These are phyloP conservation scores for Amorpha juglandis DNA, from an alignment of 2,888 invertebrate species.

Conservation along the genomic window DNA sequence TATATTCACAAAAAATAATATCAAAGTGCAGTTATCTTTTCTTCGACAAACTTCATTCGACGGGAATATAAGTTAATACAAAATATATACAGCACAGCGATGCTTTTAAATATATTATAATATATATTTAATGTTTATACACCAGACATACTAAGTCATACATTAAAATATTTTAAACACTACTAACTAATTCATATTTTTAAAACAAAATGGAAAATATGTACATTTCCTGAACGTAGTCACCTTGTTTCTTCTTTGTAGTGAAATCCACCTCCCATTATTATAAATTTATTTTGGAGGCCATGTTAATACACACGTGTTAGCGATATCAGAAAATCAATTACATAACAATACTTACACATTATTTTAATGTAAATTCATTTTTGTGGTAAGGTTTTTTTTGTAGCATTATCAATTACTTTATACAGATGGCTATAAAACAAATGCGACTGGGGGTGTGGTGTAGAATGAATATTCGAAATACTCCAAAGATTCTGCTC, in stretches of 20 bases:
- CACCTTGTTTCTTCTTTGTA: slow-evolving; percentile 9
- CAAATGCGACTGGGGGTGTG: not conserved
- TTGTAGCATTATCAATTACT: not conserved
- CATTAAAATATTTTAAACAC: too few relatives aligned
- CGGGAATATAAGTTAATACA: too few relatives aligned
- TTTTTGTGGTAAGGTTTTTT: not conserved
- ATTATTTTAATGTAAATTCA: not conserved
- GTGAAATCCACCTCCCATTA: not conserved
- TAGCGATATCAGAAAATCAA: not conserved
- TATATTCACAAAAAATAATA: too few relatives aligned
- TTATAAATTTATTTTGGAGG: not conserved
- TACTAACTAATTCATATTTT: too few relatives aligned
- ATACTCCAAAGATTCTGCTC: too few relatives aligned
- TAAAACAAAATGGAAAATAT: not conserved
- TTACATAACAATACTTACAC: slow-evolving; percentile 8
- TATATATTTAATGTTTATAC: not conserved
- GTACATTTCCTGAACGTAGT: slow-evolving; percentile 6
- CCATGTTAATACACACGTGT: slow-evolving; percentile 1
- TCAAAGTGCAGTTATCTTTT: too few relatives aligned
- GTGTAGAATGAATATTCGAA: too few relatives aligned
- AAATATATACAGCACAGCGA: too few relatives aligned
- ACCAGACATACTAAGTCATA: not conserved
- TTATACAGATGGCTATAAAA: slow-evolving; percentile 4
- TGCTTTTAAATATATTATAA: too few relatives aligned
- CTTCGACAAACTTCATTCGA: too few relatives aligned